These are phyloP conservation scores for Colossoma macropomum DNA, from an alignment of 2,113 vertebrate genomes.

Conservation along the genomic window DNA sequence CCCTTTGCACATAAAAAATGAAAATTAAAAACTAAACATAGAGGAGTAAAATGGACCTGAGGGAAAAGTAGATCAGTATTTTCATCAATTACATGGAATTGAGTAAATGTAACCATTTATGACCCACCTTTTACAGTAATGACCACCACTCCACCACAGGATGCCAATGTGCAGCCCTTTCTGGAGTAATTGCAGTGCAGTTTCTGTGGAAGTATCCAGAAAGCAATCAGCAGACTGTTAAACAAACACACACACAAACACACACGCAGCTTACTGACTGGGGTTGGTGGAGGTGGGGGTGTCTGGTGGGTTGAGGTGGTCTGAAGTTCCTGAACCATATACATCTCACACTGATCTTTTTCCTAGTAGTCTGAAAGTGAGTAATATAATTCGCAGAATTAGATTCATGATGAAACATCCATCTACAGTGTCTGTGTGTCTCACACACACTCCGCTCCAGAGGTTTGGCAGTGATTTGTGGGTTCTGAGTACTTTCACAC, in stretches of 20 bases:
- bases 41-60: too few relatives aligned
- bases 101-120: too few relatives aligned
- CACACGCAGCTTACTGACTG: neutral
- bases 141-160: neutral
- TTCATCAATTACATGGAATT: neutral
- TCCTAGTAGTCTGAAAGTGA: neutral
- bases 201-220: slow-evolving; percentile 11
- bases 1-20: too few relatives aligned
- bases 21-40: too few relatives aligned
- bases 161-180: neutral
- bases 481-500: slow-evolving; percentile 74
- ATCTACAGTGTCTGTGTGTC: slow-evolving; percentile 8
- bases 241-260: slow-evolving; percentile 12
- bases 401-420: slow-evolving; percentile 19
- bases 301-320: neutral
- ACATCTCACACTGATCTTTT: neutral
- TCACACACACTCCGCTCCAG: slow-evolving; percentile 57
- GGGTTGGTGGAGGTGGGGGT: too few relatives aligned
- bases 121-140: slow-evolving; percentile 11
- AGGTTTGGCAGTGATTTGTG: slow-evolving; percentile 69
- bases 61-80: too few relatives aligned
- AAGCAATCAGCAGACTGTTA: neutral
- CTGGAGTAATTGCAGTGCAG: neutral
- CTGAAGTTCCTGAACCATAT: neutral
- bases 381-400: slow-evolving; percentile 1